Base-by-base conservation (phyloP, 2,797 vertebrate genomes). In the Anolis apletophallus region DNA sequence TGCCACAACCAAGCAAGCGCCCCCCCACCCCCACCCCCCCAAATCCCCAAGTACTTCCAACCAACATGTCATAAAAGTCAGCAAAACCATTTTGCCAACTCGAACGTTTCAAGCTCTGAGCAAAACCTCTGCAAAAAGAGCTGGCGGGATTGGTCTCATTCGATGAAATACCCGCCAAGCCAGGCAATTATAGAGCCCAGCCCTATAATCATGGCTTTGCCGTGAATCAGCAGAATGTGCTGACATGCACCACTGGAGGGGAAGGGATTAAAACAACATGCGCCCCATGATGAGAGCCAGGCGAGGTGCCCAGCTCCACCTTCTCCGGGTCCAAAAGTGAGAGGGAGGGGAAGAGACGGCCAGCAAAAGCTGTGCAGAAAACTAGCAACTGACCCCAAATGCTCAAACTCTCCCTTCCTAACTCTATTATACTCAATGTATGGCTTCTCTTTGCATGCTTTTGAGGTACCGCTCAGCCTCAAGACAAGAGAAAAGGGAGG, bases 201-300 rank as follows among this genome's bases (percentile, higher is more conserved):
- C 76, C 76, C 68, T 67, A 29, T 55, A 54, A 72, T 83, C 81
- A 52, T 8, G 26, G 68, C 32, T 79, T 46, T 79, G 75, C 68
- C 4, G 1, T 67, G 78, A 80, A 86, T 86, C 85, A 67, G 78
- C 85, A 74, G 78, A 86, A 86, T 81, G 40, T 74, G 78, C 71
- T 74, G 78, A 86, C 69, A 67, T 17, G 23, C 78, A 36, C 14
- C 40, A 61, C 80, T 54, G 86, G 80, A 85, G 36, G 54, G 64
- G 1, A 36, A 59, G 23, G 67, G 74, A 83, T 73, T 64, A 64
- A 72, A 64, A 57, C 68, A 9, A 34, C 2, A 46, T 59, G 68
- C 77, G 50, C 64, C 68, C 68, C 26, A 32, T 61, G 46, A 46
- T n/a, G 46, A 36, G 68, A 54, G 55, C 67, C 68, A 11, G 55